Conservation (phyloP, 2,113 vertebrate species). For the Cryptomyrus ogoouensis region DNA sequence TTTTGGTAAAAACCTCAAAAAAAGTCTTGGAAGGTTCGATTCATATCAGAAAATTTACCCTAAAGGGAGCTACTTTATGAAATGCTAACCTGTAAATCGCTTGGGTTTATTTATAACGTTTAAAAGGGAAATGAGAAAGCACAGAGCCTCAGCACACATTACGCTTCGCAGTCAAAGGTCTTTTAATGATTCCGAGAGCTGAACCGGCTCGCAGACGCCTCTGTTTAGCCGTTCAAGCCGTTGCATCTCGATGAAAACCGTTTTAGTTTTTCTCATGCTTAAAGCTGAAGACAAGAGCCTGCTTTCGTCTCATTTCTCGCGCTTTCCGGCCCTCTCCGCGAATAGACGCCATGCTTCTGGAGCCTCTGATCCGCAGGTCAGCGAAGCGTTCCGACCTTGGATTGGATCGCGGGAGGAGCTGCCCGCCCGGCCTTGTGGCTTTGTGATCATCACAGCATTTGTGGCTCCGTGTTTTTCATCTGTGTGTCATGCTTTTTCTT, state of each 20-base stretch:
- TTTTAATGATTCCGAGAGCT: conserved; percentile 26
- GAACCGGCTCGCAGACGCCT: conserved; percentile 20
- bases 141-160: conserved; percentile 4
- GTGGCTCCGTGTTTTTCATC: neutral
- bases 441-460: neutral
- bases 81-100: conserved; percentile 29
- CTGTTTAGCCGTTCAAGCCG: neutral
- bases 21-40: conserved; percentile 10
- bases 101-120: conserved; percentile 10
- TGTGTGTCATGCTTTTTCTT: neutral
- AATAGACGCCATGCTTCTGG: neutral
- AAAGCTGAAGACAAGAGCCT: neutral
- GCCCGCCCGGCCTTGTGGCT: neutral
- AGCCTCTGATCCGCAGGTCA: neutral
- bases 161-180: conserved; percentile 23
- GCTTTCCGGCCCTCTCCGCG: neutral
- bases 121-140: conserved; percentile 7
- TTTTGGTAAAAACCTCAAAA: neutral
- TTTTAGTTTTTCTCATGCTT: neutral
- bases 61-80: conserved; percentile 23
- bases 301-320: neutral
- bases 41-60: conserved; percentile 22
- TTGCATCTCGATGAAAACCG: neutral
- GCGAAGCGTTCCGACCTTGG: neutral
- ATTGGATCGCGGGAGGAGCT: neutral